A percentile compares a stretch with the other conserved stretches of the same genome.
Conservation (phyloP, 2,888 invertebrate genomes). For the Sphaeridia pumilis region DNA sequence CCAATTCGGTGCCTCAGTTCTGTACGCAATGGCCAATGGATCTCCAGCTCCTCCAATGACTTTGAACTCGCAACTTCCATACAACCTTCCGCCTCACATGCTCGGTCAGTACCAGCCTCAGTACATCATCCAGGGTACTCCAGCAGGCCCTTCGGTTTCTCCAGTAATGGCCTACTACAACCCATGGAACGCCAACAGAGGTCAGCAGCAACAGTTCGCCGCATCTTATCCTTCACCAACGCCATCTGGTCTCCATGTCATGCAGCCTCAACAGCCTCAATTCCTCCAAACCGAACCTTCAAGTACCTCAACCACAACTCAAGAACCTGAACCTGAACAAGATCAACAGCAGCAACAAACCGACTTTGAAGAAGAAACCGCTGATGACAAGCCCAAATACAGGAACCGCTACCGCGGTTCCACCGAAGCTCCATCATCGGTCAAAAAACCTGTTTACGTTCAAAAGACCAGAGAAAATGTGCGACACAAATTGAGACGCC, state of each 20-base stretch:
- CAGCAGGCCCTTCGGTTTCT: not conserved
- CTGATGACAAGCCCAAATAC: conserved; percentile 8
- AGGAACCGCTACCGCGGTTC: conserved; percentile 11
- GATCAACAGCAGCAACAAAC: not conserved
- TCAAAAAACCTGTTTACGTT: conserved; percentile 18
- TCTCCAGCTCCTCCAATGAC: conserved; percentile 13
- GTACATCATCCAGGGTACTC: conserved; percentile 1
- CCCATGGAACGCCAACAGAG: conserved; percentile 1
- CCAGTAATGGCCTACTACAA: conserved; percentile 9
- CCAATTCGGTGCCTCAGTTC: conserved; percentile 14
- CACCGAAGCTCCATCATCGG: not conserved
- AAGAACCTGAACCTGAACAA: not conserved
- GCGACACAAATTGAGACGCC: not conserved
- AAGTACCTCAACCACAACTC: no score
- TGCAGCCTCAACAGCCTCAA: conserved; percentile 2
- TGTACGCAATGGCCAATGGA: conserved; percentile 24
- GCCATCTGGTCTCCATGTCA: not conserved
- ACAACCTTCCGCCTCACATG: conserved; percentile 1
- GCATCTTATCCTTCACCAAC: conserved; percentile 7
- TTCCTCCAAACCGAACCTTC: not conserved
- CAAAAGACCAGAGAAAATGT: conserved; percentile 9
- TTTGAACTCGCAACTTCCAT: conserved; percentile 9
- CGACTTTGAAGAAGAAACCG: not conserved
- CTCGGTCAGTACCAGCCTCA: not conserved
- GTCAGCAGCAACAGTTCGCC: conserved; percentile 4